A percentile compares a stretch with the other conserved stretches of the same genome.
phyloP scores from a whole-genome alignment of 1,140 invertebrate genomes.

The Micrasema minimum region DNA sequence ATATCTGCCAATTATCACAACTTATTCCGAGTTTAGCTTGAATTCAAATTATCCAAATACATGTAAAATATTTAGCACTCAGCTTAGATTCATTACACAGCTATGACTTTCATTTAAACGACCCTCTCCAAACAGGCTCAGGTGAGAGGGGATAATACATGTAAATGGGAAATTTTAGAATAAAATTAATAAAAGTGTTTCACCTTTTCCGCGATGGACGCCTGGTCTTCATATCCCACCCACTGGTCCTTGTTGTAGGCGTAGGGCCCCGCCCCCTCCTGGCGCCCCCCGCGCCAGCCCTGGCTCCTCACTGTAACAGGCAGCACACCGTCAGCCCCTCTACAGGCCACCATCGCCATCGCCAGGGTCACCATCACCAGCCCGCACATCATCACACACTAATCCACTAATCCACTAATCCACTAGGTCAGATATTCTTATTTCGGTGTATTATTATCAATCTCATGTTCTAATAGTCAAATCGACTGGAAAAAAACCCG shows the following conservation, averaged over 20 bases:
- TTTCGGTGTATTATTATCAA: too few species aligned
- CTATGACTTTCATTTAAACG: too few species aligned
- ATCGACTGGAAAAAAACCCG: too few species aligned
- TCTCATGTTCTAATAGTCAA: too few species aligned
- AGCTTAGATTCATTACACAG: too few species aligned
- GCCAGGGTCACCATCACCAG: neutral
- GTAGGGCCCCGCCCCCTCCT: slow-evolving; percentile 77
- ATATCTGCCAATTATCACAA: too few species aligned
- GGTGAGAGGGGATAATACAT: too few species aligned
- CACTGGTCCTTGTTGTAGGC: slow-evolving; percentile 84
- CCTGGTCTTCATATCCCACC: slow-evolving; percentile 89
- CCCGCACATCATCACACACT: neutral
- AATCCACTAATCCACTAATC: too few species aligned
- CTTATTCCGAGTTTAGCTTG: too few species aligned
- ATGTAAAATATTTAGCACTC: too few species aligned
- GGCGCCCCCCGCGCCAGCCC: slow-evolving; percentile 69
- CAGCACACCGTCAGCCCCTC: neutral
- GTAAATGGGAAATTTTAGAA: neutral
- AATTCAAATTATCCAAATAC: too few species aligned
- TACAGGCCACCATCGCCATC: neutral
- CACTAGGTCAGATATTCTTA: neutral
- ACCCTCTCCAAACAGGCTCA: too few species aligned
- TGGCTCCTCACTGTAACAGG: slow-evolving; percentile 65
- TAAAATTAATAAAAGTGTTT: slow-evolving; percentile 16
- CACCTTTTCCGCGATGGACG: slow-evolving; percentile 81